Evolutionary conservation across 2,888 invertebrate species (phyloP).

Genomic region (Cylindroiulus punctatus): DNA sequence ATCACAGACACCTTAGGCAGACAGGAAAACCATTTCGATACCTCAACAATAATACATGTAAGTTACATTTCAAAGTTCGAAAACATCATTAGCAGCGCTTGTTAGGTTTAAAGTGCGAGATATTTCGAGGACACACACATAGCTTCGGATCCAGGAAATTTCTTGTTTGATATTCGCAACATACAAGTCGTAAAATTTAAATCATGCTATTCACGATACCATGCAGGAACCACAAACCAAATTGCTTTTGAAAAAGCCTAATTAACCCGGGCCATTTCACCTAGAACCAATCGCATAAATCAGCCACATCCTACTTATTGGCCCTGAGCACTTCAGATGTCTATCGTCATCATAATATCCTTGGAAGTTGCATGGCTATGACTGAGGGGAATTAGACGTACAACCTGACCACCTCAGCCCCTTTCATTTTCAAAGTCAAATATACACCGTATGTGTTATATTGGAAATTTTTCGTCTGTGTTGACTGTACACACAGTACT

Average conservation of each 20-base stretch:
- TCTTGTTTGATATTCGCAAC: not conserved
- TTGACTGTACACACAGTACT: not conserved
- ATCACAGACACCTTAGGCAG: no score
- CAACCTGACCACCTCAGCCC: not conserved
- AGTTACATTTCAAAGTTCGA: not conserved
- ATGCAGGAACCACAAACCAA: not conserved
- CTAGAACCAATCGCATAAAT: not conserved
- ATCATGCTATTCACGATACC: not conserved
- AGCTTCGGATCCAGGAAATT: not conserved
- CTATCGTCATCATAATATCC: not conserved
- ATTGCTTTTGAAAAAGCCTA: not conserved
- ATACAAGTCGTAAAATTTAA: not conserved
- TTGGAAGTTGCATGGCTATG: not conserved
- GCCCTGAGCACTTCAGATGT: not conserved
- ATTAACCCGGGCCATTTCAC: slow-evolving; percentile 9
- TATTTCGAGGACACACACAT: not conserved
- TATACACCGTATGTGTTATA: not conserved
- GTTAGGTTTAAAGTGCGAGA: not conserved
- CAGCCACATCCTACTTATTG: not conserved
- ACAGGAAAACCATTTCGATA: no score
- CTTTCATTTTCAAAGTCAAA: not conserved
- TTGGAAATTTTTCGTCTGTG: not conserved
- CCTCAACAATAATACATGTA: no score
- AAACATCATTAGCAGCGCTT: slow-evolving; percentile 19
- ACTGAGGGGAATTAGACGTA: not conserved